A percentile compares a stretch with the other conserved stretches of the same genome.
Evolutionary conservation across 2,113 vertebrate genomes (phyloP).

Genomic region (Lepisosteus oculatus): DNA sequence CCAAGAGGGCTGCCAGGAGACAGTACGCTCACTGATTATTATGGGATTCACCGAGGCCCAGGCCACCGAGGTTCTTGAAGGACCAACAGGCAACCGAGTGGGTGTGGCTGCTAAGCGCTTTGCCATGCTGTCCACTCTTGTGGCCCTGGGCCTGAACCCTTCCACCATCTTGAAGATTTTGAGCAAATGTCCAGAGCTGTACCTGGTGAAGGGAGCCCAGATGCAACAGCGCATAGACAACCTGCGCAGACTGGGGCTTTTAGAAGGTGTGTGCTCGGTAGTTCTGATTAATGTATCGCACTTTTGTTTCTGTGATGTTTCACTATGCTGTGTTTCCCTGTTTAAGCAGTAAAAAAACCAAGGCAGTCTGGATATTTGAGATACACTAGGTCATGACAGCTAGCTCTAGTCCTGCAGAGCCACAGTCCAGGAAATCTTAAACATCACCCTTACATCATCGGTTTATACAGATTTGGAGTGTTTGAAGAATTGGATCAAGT

Average conservation of each 20-base stretch:
- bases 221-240: conserved; percentile 63
- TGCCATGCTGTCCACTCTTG: conserved; percentile 51
- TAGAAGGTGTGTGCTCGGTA: conserved; percentile 64
- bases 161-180: conserved; percentile 53
- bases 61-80: conserved; percentile 44
- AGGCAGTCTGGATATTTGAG: too few relatives aligned
- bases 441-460: too few relatives aligned
- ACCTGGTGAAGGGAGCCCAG: conserved; percentile 40
- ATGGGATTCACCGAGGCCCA: conserved; percentile 75
- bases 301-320: too few relatives aligned
- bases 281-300: not conserved
- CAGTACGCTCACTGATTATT: conserved; percentile 43
- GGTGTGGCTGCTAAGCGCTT: conserved; percentile 34
- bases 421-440: too few relatives aligned
- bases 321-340: too few relatives aligned
- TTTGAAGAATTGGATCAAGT: too few relatives aligned
- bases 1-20: conserved; percentile 22
- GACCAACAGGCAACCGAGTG: conserved; percentile 21
- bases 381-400: too few relatives aligned
- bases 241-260: conserved; percentile 70
- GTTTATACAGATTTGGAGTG: too few relatives aligned
- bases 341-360: too few relatives aligned
- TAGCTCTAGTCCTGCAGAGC: too few relatives aligned
- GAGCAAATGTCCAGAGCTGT: conserved; percentile 66
- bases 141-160: conserved; percentile 66